Evolutionary conservation across 2,888 invertebrate species (phyloP).

Genomic region (Anthrax anthrax): DNA sequence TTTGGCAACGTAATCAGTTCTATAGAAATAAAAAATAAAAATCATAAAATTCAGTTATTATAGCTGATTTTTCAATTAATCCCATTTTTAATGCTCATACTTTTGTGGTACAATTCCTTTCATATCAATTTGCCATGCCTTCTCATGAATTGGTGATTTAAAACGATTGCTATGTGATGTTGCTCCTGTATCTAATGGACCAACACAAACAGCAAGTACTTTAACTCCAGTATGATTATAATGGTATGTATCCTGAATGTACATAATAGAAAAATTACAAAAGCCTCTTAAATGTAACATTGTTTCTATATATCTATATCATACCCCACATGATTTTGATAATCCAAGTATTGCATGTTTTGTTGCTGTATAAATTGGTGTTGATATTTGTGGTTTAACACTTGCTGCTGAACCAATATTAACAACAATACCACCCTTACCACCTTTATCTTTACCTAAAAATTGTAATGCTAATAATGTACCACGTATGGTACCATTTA

Average conservation of each 20-base stretch:
- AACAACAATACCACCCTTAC: slow-evolving; percentile 58
- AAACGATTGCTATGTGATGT: slow-evolving; percentile 56
- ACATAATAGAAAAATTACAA: background rate
- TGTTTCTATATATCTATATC: too few relatives aligned
- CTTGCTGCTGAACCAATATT: slow-evolving; percentile 63
- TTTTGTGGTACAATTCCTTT: slow-evolving; percentile 47
- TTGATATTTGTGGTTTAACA: slow-evolving; percentile 51
- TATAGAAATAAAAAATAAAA: slow-evolving; percentile 29
- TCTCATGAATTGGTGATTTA: slow-evolving; percentile 55
- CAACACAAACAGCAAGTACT: slow-evolving; percentile 56
- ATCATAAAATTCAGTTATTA: background rate
- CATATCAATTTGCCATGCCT: slow-evolving; percentile 56
- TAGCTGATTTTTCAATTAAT: background rate
- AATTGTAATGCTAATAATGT: slow-evolving; percentile 58
- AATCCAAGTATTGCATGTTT: slow-evolving; percentile 62
- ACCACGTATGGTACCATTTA: slow-evolving; percentile 65
- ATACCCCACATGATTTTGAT: slow-evolving; percentile 57
- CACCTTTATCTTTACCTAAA: slow-evolving; percentile 61
- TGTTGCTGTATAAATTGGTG: slow-evolving; percentile 63
- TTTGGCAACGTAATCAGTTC: slow-evolving; percentile 54
- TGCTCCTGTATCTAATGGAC: slow-evolving; percentile 50
- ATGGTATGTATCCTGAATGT: slow-evolving; percentile 51
- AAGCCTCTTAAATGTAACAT: too few relatives aligned
- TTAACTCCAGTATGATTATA: slow-evolving; percentile 55
- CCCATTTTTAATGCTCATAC: slow-evolving; percentile 28